These are phyloP conservation scores for Otolemur garnettii DNA, from an alignment of 2,113 vertebrate genomes.

Conservation along the genomic window DNA sequence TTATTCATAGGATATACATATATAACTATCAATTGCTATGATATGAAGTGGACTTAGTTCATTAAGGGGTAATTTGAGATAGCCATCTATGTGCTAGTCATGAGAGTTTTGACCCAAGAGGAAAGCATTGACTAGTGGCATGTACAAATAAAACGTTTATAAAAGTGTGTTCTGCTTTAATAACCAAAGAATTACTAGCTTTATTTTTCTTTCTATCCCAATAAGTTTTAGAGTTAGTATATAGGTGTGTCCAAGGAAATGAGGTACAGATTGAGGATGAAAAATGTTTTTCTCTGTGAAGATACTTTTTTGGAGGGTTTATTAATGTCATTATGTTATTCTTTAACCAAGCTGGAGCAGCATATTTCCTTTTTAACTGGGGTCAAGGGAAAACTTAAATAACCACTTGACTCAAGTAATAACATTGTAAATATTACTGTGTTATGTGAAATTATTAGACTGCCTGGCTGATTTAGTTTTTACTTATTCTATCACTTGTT, in stretches of 20 bases:
- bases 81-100: not conserved
- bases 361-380: not conserved
- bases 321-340: not conserved
- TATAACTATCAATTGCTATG: not conserved
- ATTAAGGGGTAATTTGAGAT: not conserved
- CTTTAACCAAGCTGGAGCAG: not conserved
- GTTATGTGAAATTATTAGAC: not conserved
- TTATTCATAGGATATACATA: not conserved
- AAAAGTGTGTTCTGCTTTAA: not conserved
- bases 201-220: conserved; percentile 15
- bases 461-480: not conserved
- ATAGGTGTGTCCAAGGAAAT: not conserved
- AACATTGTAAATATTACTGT: conserved; percentile 31
- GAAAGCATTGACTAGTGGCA: not conserved
- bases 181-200: not conserved
- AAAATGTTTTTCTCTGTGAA: conserved; percentile 35
- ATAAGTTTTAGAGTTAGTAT: not conserved
- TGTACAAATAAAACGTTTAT: not conserved
- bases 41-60: not conserved
- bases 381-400: not conserved
- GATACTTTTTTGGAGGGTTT: not conserved
- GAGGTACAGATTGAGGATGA: not conserved
- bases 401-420: not conserved
- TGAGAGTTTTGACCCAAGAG: not conserved
- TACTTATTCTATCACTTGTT: not conserved